Evolutionary conservation across 2,113 vertebrate genomes (phyloP).

Genomic region (Macquaria ambigua): DNA sequence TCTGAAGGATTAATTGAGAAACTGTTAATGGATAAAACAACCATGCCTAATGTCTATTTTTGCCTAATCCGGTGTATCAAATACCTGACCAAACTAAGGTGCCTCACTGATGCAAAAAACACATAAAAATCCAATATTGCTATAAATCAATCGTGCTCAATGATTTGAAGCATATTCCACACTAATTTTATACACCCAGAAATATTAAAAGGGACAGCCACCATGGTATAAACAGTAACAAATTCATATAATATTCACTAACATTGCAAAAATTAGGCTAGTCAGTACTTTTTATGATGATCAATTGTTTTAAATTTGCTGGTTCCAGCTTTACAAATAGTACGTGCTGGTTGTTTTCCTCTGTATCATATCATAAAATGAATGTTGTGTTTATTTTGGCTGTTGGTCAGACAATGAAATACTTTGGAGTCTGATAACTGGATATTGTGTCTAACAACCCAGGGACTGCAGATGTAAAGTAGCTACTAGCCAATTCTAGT

Average conservation of each 20-base stretch:
- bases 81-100: neutral
- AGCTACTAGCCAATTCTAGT: neutral
- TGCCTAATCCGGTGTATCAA: neutral
- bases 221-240: too few relatives aligned
- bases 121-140: too few relatives aligned
- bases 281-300: too few relatives aligned
- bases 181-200: too few relatives aligned
- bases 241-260: neutral
- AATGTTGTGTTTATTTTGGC: too few relatives aligned
- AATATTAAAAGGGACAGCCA: too few relatives aligned
- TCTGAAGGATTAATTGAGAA: neutral
- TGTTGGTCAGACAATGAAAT: too few relatives aligned
- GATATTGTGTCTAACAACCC: too few relatives aligned
- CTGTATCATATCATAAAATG: neutral
- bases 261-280: neutral
- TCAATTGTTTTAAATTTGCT: neutral
- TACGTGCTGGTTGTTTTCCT: neutral
- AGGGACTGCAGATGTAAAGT: neutral
- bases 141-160: too few relatives aligned
- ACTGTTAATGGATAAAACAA: neutral
- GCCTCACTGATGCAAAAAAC: neutral
- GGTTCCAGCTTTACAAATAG: neutral
- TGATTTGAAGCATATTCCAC: too few relatives aligned
- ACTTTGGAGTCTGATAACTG: too few relatives aligned
- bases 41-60: neutral